These are phyloP conservation scores for Proterorhinus semilunaris DNA, from an alignment of 2,113 vertebrate species.

Conservation along the genomic window DNA sequence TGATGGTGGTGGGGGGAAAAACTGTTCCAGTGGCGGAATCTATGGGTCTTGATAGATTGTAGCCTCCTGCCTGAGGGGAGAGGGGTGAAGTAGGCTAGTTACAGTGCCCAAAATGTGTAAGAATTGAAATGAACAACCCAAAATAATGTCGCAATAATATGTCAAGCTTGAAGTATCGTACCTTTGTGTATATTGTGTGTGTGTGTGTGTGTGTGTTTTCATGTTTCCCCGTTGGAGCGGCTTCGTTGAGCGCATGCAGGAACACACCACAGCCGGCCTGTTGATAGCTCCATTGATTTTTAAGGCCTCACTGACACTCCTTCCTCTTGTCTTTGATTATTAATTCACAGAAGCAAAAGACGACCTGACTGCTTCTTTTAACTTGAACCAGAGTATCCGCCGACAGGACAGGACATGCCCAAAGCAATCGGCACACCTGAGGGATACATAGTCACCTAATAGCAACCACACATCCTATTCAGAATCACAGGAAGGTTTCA, in stretches of 20 bases:
- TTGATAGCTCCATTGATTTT: conserved; percentile 66
- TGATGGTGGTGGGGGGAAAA: no score
- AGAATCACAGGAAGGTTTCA: no score
- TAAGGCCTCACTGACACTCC: conserved; percentile 58
- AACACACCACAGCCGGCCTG: conserved; percentile 40
- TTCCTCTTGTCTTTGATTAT: conserved; percentile 70
- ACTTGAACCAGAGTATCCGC: conserved; percentile 56
- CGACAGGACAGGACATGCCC: conserved; percentile 20
- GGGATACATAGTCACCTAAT: not conserved
- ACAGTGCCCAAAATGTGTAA: no score
- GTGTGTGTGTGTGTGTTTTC: no score
- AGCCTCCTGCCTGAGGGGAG: no score
- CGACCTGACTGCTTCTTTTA: conserved; percentile 60
- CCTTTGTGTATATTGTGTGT: not conserved
- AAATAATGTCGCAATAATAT: no score
- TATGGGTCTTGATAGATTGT: no score
- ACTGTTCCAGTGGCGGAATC: no score
- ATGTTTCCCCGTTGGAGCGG: conserved; percentile 30
- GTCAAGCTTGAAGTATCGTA: no score
- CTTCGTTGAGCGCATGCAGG: conserved; percentile 41
- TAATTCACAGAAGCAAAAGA: conserved; percentile 78
- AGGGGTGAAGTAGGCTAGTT: no score
- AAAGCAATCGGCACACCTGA: not conserved
- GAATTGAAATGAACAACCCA: no score
- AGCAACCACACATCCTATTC: not conserved